Percentiles rank a stretch among this genome's conserved stretches.
Conservation (phyloP, 2,797 vertebrate genomes). For the Steatocranus sp. region DNA sequence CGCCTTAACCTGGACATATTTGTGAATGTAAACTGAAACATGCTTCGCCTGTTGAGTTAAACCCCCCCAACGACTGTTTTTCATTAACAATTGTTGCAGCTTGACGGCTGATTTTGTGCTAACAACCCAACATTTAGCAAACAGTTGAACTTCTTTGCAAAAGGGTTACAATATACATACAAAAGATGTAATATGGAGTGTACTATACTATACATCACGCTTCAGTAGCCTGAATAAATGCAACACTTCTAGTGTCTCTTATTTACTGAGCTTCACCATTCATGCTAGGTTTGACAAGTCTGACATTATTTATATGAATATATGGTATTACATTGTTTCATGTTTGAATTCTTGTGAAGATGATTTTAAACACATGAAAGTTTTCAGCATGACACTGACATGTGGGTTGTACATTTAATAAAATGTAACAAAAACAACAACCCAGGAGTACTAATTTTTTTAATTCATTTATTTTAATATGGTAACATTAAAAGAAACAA, state of each 20-base stretch:
- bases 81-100: background rate
- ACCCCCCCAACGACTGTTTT: background rate
- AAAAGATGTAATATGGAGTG: background rate
- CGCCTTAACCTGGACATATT: background rate
- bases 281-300: background rate
- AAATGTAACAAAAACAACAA: background rate
- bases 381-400: background rate
- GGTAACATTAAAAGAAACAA: background rate
- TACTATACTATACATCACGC: background rate
- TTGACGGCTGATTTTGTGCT: background rate
- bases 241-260: slow-evolving; percentile 6
- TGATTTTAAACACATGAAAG: background rate
- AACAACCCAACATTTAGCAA: background rate
- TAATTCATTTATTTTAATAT: background rate
- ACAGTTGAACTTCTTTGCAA: background rate
- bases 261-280: background rate
- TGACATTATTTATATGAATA: background rate
- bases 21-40: background rate
- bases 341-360: background rate
- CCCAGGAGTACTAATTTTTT: background rate
- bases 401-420: background rate
- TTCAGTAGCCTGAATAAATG: slow-evolving; percentile 38
- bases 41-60: background rate
- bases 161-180: background rate
- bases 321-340: background rate